Percentiles rank a stretch among this genome's conserved stretches.
phyloP scores from a whole-genome alignment of 92 coral and sea anemone genomes.

The Epizoanthus ramosus region DNA sequence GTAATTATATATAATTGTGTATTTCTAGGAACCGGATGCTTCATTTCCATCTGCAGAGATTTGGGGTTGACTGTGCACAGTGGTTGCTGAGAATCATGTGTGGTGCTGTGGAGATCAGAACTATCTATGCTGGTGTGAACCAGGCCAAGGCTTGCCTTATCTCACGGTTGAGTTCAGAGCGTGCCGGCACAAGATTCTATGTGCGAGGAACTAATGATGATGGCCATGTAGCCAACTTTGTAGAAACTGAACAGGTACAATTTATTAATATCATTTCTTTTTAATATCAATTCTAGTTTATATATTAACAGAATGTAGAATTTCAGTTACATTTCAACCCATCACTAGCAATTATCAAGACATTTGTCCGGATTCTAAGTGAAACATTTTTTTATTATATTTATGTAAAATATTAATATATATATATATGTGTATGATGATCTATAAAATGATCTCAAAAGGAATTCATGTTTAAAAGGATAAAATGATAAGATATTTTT shows the following conservation, averaged over 20 bases:
- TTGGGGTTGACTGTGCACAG: constrained; percentile 80
- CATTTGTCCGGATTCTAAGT: no score
- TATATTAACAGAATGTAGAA: neutral
- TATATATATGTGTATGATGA: no score
- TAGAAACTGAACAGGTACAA: constrained; percentile 96
- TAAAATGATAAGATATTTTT: no score
- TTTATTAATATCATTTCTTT: neutral
- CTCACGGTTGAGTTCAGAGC: constrained; percentile 92
- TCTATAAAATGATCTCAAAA: no score
- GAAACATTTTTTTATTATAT: no score
- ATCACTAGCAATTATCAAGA: no score
- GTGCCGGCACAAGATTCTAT: constrained; percentile 98
- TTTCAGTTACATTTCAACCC: no score
- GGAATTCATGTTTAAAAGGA: no score
- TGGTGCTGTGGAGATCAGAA: constrained; percentile 91
- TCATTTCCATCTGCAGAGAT: constrained; percentile 88
- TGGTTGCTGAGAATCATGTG: constrained; percentile 95
- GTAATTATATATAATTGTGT: no score
- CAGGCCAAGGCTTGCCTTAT: constrained; percentile 96
- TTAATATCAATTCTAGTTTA: no score
- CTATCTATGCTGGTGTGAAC: constrained; percentile 89
- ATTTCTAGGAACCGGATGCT: constrained; percentile 87
- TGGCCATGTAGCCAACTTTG: constrained; percentile 98
- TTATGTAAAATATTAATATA: no score
- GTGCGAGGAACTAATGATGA: constrained; percentile 98